A percentile compares a stretch with the other conserved stretches of the same genome.
Evolutionary conservation across 2,113 vertebrate genomes (phyloP).

Genomic region (Melanerpes aurifrons): DNA sequence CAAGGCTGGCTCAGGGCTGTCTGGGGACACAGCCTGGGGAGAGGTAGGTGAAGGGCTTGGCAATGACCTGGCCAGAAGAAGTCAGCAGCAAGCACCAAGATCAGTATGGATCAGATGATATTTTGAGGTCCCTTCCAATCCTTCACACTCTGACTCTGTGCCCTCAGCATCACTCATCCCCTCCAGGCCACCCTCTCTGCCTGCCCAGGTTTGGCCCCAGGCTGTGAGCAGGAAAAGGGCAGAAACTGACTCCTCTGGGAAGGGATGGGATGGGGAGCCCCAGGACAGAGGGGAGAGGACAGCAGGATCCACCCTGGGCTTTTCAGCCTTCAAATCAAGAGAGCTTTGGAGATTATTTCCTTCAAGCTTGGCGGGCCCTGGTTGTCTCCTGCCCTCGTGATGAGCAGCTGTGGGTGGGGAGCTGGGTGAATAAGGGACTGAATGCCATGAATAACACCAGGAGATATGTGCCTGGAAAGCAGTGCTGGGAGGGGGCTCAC

Average conservation of each 20-base stretch:
- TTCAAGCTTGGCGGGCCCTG: not conserved
- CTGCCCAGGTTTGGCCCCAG: not conserved
- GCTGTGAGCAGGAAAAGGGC: not conserved
- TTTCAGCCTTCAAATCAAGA: not conserved
- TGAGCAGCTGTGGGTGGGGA: not conserved
- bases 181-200: not conserved
- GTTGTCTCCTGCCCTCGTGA: not conserved
- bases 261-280: not conserved
- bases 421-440: not conserved
- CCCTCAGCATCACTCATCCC: not conserved
- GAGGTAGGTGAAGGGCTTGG: not conserved
- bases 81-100: not conserved
- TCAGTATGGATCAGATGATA: not conserved
- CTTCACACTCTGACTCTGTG: too few relatives aligned
- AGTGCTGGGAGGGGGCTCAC: not conserved
- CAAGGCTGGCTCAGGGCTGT: not conserved
- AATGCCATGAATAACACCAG: not conserved
- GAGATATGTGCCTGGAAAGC: not conserved
- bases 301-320: fast-evolving
- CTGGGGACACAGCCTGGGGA: not conserved
- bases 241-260: not conserved
- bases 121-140: too few relatives aligned
- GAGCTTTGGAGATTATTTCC: not conserved
- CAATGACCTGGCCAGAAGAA: too few relatives aligned
- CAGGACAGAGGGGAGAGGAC: not conserved